Percentiles rank a stretch among this genome's conserved stretches.
Conservation (phyloP, 2,113 vertebrate genomes). For the Opisthocomus hoazin region DNA sequence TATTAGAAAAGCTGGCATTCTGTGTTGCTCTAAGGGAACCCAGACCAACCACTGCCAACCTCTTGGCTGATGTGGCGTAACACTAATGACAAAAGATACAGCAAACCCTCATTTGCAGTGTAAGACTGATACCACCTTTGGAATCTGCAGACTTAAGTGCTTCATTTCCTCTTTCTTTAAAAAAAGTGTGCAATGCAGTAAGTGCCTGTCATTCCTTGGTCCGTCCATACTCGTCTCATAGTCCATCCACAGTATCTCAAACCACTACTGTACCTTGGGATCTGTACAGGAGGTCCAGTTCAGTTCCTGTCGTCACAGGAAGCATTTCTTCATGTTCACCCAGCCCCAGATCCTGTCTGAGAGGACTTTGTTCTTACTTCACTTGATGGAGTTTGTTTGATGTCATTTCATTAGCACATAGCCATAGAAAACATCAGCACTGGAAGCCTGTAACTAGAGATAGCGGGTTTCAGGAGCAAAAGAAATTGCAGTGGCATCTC, state of each 20-base stretch:
- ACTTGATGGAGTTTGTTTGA: neutral
- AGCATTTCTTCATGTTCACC: neutral
- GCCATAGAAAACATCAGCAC: neutral
- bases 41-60: fast-evolving
- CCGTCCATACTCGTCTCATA: neutral
- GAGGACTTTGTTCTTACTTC: neutral
- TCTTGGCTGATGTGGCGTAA: neutral
- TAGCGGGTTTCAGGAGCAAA: neutral
- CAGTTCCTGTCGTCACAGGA: neutral
- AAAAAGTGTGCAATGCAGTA: neutral
- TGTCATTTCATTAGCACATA: neutral
- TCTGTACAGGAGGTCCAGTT: neutral
- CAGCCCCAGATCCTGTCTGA: neutral
- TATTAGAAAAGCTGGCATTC: neutral
- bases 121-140: neutral
- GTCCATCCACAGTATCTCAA: neutral
- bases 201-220: neutral
- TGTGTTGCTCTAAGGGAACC: neutral
- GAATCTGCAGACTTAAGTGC: neutral
- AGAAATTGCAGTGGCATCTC: neutral
- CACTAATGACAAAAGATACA: neutral
- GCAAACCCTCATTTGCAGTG: neutral
- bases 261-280: neutral
- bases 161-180: neutral
- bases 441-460: neutral